Base-by-base conservation (phyloP, 2,888 invertebrate genomes). In the Chymomyza amoena region DNA sequence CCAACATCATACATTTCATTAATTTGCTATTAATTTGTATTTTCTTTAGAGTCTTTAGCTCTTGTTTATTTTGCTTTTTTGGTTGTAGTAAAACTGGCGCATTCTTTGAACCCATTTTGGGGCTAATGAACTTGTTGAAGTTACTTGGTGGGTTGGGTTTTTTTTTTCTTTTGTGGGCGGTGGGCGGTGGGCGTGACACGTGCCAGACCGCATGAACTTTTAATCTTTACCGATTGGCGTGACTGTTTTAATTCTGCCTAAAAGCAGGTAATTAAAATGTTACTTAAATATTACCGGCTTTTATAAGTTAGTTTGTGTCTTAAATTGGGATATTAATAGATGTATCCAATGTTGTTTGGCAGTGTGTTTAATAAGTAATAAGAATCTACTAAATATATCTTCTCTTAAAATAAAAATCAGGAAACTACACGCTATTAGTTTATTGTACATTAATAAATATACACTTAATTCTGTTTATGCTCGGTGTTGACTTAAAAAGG, bases 21-120 rank as follows among this genome's bases (percentile, higher is more conserved):
- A 83, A 83, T 83, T 88, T 84, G 77, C 87, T 87, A 88, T 83
- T 88, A 83, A 88, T 83, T 83, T 86, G 81, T 88, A 88, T 83
- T 83, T 83, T 88, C 83, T 79, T 86, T 86, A 81, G 76, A 80
- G 76, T 86, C 71, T 69, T 61, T 57, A 51, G 36, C 60, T 70
- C 72, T 71, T 80, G 73, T 80, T 80, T 77, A 71, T 68, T 86
- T 86, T 77, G 71, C 78, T 81, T 88, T 82, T 68, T 61, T 6
- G 10, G 69, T 72, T 74, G 66, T 45, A 64, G 76, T 69, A 78
- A 80, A 80, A 77, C 72, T 74, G 70, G 45, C 77, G 87, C 84
- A 81, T 86, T 88, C 76, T 86, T 88, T 81, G 75, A 88, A 86
- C 73, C 83, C 84, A 83, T 88, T 88, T 86, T 82, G 71, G 66